These are phyloP conservation scores for Perognathus longimembris DNA, from an alignment of 2,113 vertebrate genomes.

Conservation along the genomic window DNA sequence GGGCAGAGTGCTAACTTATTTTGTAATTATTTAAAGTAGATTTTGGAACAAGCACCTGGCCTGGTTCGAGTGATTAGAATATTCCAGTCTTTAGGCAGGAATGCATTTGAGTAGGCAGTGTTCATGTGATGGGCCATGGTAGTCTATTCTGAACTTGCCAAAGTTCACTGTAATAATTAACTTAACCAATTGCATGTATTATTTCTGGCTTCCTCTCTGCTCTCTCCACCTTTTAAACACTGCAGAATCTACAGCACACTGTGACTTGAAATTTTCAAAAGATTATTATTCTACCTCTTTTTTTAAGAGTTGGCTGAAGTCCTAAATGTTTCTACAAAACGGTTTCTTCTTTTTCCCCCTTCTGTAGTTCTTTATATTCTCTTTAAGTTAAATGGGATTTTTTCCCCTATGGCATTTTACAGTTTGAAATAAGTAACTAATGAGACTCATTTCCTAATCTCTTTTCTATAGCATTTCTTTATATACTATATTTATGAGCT, in stretches of 20 bases:
- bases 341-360: not conserved
- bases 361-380: not conserved
- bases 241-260: conserved; percentile 20
- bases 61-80: not conserved
- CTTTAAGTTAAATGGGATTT: conserved; percentile 38
- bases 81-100: not conserved
- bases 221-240: not conserved
- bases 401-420: conserved; percentile 24
- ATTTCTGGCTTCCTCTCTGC: not conserved
- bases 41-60: not conserved
- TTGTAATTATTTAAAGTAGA: not conserved
- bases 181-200: not conserved
- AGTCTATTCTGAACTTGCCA: not conserved
- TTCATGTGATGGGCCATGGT: not conserved
- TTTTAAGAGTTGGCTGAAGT: conserved; percentile 48
- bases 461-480: conserved; percentile 41
- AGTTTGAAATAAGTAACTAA: conserved; percentile 59
- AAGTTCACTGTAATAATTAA: not conserved
- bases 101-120: not conserved
- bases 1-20: not conserved
- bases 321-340: conserved; percentile 50
- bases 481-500: conserved; percentile 39
- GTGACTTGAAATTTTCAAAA: conserved; percentile 53
- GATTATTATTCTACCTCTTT: conserved; percentile 48
- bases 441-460: conserved; percentile 56